Evolutionary conservation across 2,888 invertebrate species (phyloP).

Genomic region (Zygothrica quintamaculata): DNA sequence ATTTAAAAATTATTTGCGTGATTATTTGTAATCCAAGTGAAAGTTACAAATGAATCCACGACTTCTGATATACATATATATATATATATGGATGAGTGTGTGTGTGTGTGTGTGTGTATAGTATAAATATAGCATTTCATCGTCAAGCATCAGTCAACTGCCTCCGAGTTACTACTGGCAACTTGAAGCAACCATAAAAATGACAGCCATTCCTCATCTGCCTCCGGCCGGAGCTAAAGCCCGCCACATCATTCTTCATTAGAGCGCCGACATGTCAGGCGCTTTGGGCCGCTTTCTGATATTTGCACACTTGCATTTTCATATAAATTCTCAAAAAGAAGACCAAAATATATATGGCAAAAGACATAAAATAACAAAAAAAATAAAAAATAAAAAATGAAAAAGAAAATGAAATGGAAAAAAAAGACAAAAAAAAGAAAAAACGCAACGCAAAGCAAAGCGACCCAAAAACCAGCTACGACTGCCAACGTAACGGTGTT

Average conservation of each 20-base stretch:
- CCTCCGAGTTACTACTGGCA: conserved; percentile 16
- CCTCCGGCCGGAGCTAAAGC: conserved; percentile 5
- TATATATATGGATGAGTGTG: no score
- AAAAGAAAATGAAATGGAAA: neutral
- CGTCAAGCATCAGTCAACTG: conserved; percentile 59
- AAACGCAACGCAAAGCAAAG: conserved; percentile 27
- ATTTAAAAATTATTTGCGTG: conserved; percentile 7
- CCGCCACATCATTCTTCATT: conserved; percentile 72
- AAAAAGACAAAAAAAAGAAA: neutral
- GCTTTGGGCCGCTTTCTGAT: conserved; percentile 46
- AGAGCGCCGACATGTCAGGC: conserved; percentile 67
- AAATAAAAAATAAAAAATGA: neutral
- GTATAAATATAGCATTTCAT: conserved; percentile 53
- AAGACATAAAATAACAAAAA: conserved; percentile 13
- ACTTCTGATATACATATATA: conserved; percentile 31
- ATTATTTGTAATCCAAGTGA: neutral
- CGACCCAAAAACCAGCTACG: conserved; percentile 13
- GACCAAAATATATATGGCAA: conserved; percentile 20
- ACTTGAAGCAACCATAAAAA: conserved; percentile 20
- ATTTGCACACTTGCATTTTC: conserved; percentile 65
- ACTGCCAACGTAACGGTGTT: conserved; percentile 29
- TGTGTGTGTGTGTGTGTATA: no score
- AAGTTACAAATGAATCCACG: conserved; percentile 34
- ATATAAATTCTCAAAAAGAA: conserved; percentile 13
- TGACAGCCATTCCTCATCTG: conserved; percentile 42